These are phyloP conservation scores for Pangasius djambal DNA, from an alignment of 2,797 vertebrate genomes.

Conservation along the genomic window DNA sequence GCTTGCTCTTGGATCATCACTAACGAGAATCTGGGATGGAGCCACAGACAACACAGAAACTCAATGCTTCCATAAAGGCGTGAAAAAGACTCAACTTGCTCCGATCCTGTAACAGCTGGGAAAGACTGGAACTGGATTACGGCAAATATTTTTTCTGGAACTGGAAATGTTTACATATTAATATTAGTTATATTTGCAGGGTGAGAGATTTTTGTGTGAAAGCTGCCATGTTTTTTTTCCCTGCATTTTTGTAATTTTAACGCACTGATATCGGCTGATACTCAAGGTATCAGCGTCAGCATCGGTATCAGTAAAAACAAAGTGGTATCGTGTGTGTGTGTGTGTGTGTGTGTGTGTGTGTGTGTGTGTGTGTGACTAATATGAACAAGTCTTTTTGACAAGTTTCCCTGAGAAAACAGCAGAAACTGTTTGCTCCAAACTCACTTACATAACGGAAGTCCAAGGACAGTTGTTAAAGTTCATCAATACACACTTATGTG, in stretches of 20 bases:
- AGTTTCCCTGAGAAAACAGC: background rate
- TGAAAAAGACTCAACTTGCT: background rate
- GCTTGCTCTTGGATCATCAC: background rate
- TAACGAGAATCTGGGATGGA: background rate
- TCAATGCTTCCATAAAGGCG: no score
- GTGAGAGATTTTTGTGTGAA: background rate
- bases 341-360: background rate
- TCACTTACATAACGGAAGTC: background rate
- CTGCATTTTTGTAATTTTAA: background rate
- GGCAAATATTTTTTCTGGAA: background rate
- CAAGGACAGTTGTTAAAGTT: background rate
- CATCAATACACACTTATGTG: background rate
- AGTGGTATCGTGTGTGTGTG: background rate
- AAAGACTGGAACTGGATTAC: background rate
- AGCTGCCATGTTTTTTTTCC: background rate
- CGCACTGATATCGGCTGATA: background rate
- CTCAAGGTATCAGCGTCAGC: no score
- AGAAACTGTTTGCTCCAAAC: background rate
- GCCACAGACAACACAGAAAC: background rate
- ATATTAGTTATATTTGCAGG: background rate
- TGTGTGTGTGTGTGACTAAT: background rate
- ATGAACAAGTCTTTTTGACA: background rate
- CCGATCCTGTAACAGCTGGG: background rate
- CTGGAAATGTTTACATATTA: background rate
- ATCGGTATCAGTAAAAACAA: background rate